A percentile compares a stretch with the other conserved stretches of the same genome.
These are phyloP conservation scores for Channa striata DNA, from an alignment of 2,797 vertebrate species.

Conservation along the genomic window DNA sequence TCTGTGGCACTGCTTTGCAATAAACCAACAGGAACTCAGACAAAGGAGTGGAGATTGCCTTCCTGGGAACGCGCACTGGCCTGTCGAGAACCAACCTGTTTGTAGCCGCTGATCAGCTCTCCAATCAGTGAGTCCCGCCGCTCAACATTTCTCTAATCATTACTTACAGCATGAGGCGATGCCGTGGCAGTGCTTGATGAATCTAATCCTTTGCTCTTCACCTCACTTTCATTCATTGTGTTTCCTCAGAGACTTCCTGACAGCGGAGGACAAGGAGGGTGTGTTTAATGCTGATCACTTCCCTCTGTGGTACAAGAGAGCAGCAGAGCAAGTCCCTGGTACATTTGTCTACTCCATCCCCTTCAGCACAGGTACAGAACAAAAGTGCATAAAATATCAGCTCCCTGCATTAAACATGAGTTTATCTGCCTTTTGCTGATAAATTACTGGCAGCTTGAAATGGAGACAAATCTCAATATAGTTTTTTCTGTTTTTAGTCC, in stretches of 20 bases:
- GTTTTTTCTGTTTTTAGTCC: conserved; percentile 5
- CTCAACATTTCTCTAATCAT: conserved; percentile 50
- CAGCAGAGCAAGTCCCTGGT: conserved; percentile 95
- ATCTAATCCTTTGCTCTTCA: conserved; percentile 49
- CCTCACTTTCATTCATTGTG: conserved; percentile 51
- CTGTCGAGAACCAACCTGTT: conserved; percentile 95
- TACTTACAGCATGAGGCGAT: conserved; percentile 29
- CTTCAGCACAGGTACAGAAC: conserved; percentile 90
- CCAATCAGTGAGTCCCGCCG: conserved; percentile 90
- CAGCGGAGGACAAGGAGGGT: conserved; percentile 95
- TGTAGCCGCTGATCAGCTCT: conserved; percentile 93
- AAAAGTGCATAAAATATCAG: not conserved
- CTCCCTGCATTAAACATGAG: not conserved
- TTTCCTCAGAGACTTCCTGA: conserved; percentile 94
- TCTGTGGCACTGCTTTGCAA: conserved; percentile 8
- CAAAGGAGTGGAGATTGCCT: conserved; percentile 97
- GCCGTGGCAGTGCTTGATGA: conserved; percentile 41
- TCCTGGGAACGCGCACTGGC: conserved; percentile 94
- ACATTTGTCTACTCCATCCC: conserved; percentile 98
- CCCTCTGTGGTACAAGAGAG: conserved; percentile 97
- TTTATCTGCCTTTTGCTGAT: conserved; percentile 4
- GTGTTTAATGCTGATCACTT: conserved; percentile 99
- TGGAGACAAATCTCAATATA: not conserved
- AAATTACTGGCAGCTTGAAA: not conserved
- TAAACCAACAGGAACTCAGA: conserved; percentile 91